Evolutionary conservation across 2,888 invertebrate species (phyloP).

Genomic region (Psylliodes chrysocephalus): DNA sequence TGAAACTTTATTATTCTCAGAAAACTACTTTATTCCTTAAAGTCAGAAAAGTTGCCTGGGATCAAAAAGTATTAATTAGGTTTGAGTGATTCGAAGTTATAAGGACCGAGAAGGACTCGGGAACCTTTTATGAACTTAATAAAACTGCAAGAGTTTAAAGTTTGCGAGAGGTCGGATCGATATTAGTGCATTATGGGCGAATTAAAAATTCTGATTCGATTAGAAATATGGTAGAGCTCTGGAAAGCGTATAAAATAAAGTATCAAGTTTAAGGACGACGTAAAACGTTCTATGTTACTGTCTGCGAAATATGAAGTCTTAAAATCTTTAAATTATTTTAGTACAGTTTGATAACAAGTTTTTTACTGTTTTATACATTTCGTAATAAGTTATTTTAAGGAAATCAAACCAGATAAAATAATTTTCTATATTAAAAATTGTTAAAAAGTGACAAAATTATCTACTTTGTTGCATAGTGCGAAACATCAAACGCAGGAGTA

Average conservation of each 20-base stretch:
- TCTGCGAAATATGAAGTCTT: too few relatives aligned
- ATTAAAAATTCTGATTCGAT: conserved; percentile 10
- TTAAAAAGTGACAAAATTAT: too few relatives aligned
- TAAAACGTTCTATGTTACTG: too few relatives aligned
- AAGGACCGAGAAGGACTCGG: conserved; percentile 15
- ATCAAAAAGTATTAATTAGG: conserved; percentile 39
- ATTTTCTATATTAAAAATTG: too few relatives aligned
- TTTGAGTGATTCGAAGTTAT: conserved; percentile 32
- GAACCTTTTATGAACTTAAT: conserved; percentile 24
- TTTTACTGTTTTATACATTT: too few relatives aligned
- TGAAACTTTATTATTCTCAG: conserved; percentile 44
- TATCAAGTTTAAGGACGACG: too few relatives aligned
- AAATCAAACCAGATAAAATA: too few relatives aligned
- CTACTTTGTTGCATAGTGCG: too few relatives aligned
- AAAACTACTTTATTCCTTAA: conserved; percentile 41
- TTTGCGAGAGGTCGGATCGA: conserved; percentile 21
- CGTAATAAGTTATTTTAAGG: too few relatives aligned
- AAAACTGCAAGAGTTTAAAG: conserved; percentile 29
- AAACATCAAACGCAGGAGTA: too few relatives aligned
- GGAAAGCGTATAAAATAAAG: neutral
- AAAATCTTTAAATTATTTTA: too few relatives aligned
- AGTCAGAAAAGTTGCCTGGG: conserved; percentile 28
- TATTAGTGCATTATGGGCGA: conserved; percentile 12
- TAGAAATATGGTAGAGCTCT: neutral
- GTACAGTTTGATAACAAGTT: too few relatives aligned